A percentile compares a stretch with the other conserved stretches of the same genome.
Evolutionary conservation across 2,797 vertebrate genomes (phyloP).

Genomic region (Pygocentrus nattereri): DNA sequence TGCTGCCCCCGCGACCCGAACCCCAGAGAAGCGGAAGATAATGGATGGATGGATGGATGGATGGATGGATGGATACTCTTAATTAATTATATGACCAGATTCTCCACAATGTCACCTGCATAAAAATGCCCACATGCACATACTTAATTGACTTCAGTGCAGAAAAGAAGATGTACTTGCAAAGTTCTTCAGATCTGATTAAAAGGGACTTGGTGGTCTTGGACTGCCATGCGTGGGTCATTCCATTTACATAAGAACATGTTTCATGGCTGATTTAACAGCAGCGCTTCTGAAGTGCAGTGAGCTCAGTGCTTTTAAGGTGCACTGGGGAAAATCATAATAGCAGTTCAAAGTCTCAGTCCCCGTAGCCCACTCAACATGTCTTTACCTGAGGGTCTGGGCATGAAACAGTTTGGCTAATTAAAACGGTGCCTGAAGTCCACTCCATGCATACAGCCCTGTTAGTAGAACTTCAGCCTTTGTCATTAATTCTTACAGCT

Average conservation of each 20-base stretch:
- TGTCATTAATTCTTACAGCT: slow-evolving; percentile 24
- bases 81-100: too few species aligned
- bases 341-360: slow-evolving; percentile 44
- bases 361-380: slow-evolving; percentile 25
- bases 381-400: slow-evolving; percentile 39
- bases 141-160: neutral
- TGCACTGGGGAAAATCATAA: slow-evolving; percentile 25
- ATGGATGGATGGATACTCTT: too few species aligned
- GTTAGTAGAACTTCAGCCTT: slow-evolving; percentile 36
- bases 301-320: slow-evolving; percentile 3
- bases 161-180: neutral
- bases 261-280: slow-evolving; percentile 16
- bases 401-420: slow-evolving; percentile 47
- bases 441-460: slow-evolving; percentile 25
- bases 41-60: too few species aligned
- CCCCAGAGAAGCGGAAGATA: too few species aligned
- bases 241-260: neutral
- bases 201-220: neutral
- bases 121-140: neutral
- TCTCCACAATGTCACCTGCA: too few species aligned
- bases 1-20: too few species aligned
- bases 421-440: slow-evolving; percentile 54
- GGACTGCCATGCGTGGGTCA: neutral
- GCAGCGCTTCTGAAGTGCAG: slow-evolving; percentile 17
- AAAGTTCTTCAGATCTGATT: neutral